phyloP scores from a whole-genome alignment of 2,888 invertebrate species.

The Ischnus inquisitorius region DNA sequence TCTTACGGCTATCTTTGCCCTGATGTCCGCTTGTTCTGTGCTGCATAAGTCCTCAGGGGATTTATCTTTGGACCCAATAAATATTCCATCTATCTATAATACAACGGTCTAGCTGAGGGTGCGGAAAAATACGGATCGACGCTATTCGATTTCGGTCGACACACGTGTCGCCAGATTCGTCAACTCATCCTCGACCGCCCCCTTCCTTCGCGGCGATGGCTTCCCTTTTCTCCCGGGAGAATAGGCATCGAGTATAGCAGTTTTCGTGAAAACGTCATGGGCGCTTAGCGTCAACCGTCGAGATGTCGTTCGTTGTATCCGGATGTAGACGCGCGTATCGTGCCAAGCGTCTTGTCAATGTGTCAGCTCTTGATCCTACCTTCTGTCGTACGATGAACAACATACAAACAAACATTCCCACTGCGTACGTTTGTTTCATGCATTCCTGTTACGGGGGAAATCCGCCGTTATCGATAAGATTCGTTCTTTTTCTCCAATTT shows the following conservation, averaged over 20 bases:
- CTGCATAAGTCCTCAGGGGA: too few relatives aligned
- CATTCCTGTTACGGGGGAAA: too few relatives aligned
- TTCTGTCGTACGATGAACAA: neutral
- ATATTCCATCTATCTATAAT: constrained; percentile 7
- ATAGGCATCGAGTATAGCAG: constrained; percentile 3
- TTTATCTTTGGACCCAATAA: too few relatives aligned
- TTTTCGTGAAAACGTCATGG: constrained; percentile 52
- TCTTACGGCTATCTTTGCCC: too few relatives aligned
- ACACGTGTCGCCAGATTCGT: neutral
- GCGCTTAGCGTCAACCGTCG: constrained; percentile 47
- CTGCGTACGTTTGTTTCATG: neutral
- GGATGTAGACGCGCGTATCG: constrained; percentile 33
- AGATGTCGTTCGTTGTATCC: constrained; percentile 30
- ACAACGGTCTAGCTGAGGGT: neutral
- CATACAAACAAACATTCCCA: neutral
- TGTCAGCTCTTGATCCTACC: constrained; percentile 17
- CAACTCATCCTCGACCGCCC: neutral
- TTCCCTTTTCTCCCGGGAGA: constrained; percentile 36
- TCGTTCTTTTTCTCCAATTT: neutral
- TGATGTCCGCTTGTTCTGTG: too few relatives aligned
- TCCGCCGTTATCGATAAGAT: neutral
- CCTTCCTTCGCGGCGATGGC: neutral
- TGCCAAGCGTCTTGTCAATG: constrained; percentile 28
- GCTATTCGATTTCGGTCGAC: constrained; percentile 52
- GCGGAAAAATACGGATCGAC: constrained; percentile 6